These are phyloP conservation scores for Pandion haliaetus DNA, from an alignment of 2,113 vertebrate genomes.

Conservation along the genomic window DNA sequence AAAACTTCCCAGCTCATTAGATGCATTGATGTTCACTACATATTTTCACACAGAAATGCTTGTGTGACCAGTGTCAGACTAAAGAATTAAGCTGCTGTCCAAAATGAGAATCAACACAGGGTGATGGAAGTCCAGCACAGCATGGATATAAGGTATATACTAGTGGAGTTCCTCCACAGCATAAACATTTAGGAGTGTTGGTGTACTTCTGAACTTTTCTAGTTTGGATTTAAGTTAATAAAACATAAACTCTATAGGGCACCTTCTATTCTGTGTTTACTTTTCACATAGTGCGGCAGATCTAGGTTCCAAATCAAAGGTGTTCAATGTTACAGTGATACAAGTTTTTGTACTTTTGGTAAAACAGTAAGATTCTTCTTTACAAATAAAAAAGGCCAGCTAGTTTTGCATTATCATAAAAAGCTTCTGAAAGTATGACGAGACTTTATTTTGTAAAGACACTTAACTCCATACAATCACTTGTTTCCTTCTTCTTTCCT, in stretches of 20 bases:
- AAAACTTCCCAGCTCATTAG: not conserved
- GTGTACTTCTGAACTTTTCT: not conserved
- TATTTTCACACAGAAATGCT: not conserved
- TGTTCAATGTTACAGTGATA: not conserved
- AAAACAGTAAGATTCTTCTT: not conserved
- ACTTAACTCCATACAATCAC: not conserved
- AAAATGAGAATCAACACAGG: rapidly evolving
- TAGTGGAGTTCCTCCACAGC: rapidly evolving
- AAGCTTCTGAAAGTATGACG: not conserved
- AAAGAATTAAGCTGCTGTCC: not conserved
- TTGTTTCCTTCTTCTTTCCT: not conserved
- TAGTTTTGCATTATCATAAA: not conserved
- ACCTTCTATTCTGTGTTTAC: not conserved
- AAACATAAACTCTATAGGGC: rapidly evolving
- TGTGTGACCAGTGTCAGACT: not conserved
- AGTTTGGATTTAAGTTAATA: not conserved
- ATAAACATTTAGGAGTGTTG: not conserved
- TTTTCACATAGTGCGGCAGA: not conserved
- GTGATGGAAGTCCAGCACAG: not conserved
- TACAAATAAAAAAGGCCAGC: not conserved
- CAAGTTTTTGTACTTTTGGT: not conserved
- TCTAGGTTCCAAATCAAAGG: not conserved
- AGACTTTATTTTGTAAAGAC: not conserved
- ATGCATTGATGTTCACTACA: not conserved
- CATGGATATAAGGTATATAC: not conserved